Base-by-base conservation (phyloP, 1,140 invertebrate genomes). In the Drosophila ambigua region DNA sequence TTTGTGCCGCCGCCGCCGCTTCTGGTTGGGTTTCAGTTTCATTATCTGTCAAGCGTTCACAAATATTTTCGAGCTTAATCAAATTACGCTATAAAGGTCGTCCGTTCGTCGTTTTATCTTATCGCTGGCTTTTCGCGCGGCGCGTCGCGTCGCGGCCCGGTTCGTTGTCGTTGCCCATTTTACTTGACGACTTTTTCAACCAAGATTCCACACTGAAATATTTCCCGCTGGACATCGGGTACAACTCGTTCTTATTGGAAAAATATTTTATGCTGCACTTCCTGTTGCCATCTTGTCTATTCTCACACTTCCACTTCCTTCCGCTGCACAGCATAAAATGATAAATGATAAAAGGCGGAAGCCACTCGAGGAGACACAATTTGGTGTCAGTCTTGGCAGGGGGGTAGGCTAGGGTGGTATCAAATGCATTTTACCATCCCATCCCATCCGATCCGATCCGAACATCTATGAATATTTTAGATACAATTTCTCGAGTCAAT, bases 21-120 rank as follows among this genome's bases (percentile, higher is more conserved):
- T 65, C 74, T 31, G 43, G 35, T 39, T 11, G 11, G 11, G 26
- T 28, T 28, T 39, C 31, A n/a, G 52, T 60, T 50, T 15, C 59
- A 72, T 69, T 72, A 72, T 77, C 66, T 77, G 50, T 52, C 48
- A 43, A 59, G 57, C 67, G 69, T 67, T 75, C 61, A 67, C 55
- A 87, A 88, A 88, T 87, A 87, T 88, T 87, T 82, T 73, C 64
- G 76, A 83, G 83, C 83, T 89, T 83, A 88, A 88, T 88, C 79
- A 88, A 88, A 88, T 88, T 88, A 88, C 80, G 83, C 83, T 88
- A 88, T 88, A 88, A 87, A 88, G 84, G 84, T 88, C 83, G 83
- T 87, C 62, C 77, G 74, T 76, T 60, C 75, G 53, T 46, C 46
- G 58, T 73, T 77, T 87, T 87, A 87, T 87, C 82, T 87, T 88